Percentiles rank a stretch among this genome's conserved stretches.
phyloP scores from a whole-genome alignment of 2,797 vertebrate genomes.

The Iguana delicatissima region DNA sequence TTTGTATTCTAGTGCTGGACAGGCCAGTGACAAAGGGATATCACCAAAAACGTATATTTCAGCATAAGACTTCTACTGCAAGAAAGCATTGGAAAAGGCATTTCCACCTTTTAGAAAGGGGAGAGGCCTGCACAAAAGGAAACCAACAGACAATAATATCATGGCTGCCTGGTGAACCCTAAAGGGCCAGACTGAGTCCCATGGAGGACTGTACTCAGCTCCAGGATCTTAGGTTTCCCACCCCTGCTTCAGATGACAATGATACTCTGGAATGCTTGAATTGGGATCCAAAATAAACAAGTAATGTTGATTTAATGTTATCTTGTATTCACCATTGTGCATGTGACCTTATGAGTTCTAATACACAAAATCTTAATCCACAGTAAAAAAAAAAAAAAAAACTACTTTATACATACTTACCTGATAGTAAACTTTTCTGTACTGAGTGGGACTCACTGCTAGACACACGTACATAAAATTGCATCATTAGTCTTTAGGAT shows the following conservation, averaged over 20 bases:
- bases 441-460: neutral
- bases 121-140: too few species aligned
- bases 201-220: neutral
- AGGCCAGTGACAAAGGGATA: too few species aligned
- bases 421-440: too few species aligned
- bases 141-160: neutral
- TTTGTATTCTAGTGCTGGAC: too few species aligned
- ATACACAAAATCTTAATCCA: neutral
- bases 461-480: neutral
- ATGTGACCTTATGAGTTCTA: neutral
- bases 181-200: too few species aligned
- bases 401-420: neutral
- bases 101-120: too few species aligned
- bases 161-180: too few species aligned
- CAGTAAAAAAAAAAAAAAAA: neutral
- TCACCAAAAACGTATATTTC: too few species aligned
- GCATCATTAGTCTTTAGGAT: neutral
- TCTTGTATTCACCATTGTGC: neutral
- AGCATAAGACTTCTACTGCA: too few species aligned
- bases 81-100: too few species aligned
- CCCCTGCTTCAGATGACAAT: neutral
- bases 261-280: neutral
- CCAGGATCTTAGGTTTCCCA: neutral
- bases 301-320: neutral
- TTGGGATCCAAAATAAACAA: neutral